These are phyloP conservation scores for Haemorhous mexicanus DNA, from an alignment of 2,113 vertebrate genomes.

Conservation along the genomic window DNA sequence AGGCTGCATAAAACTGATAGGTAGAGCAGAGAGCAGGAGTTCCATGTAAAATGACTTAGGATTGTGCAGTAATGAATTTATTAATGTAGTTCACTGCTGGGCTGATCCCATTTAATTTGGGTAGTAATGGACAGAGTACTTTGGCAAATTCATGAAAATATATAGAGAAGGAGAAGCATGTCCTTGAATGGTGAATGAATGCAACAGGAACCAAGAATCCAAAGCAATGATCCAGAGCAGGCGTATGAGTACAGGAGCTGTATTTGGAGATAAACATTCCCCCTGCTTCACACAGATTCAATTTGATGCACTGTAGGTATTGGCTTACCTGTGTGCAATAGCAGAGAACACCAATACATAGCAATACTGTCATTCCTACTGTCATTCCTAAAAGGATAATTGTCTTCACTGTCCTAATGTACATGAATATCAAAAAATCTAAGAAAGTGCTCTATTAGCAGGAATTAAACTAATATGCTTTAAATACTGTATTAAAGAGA, in stretches of 20 bases:
- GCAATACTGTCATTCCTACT: background rate
- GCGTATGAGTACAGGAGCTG: rapidly evolving
- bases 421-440: background rate
- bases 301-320: background rate
- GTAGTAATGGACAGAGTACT: background rate
- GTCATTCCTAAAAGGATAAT: background rate
- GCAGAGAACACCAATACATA: background rate
- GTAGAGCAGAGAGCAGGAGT: background rate
- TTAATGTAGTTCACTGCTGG: background rate
- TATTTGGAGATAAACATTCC: background rate
- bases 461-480: background rate
- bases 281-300: background rate
- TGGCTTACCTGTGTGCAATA: background rate
- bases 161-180: background rate
- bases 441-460: background rate
- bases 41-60: background rate
- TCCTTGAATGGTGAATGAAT: background rate
- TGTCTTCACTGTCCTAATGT: background rate
- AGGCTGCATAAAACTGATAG: background rate
- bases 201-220: background rate
- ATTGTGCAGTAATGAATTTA: background rate
- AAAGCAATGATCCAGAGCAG: background rate
- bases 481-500: background rate
- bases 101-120: background rate
- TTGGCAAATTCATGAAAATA: background rate